Evolutionary conservation across 1,140 invertebrate genomes (phyloP).

Genomic region (Heliconius hewitsoni): DNA sequence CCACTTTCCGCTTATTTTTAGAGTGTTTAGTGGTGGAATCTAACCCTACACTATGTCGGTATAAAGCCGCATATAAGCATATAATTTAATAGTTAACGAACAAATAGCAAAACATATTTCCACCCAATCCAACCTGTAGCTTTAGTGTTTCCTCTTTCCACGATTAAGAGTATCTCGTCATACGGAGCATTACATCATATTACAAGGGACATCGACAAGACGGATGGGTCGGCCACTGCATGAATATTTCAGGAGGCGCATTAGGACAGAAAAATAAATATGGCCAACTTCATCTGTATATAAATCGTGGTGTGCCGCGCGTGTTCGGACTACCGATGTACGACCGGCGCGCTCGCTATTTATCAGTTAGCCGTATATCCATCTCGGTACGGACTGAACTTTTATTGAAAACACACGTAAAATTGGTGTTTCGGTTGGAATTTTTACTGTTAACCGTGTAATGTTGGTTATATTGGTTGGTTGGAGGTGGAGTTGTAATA

Average conservation of each 20-base stretch:
- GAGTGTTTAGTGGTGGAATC: not conserved
- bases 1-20: not conserved
- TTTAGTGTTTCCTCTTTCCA: conserved; percentile 1
- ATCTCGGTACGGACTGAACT: conserved; percentile 54
- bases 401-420: conserved; percentile 52
- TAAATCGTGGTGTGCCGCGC: conserved; percentile 68
- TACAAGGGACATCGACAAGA: conserved; percentile 68
- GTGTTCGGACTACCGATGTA: conserved; percentile 65
- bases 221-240: conserved; percentile 66
- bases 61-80: no score
- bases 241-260: conserved; percentile 78
- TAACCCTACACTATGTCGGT: not conserved
- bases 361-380: conserved; percentile 63
- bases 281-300: conserved; percentile 72
- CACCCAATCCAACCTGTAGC: not conserved
- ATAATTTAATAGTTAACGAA: not conserved
- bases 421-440: not conserved
- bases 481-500: no score
- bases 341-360: conserved; percentile 54
- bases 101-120: not conserved
- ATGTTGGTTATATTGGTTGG: no score
- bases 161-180: conserved; percentile 24
- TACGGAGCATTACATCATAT: conserved; percentile 55
- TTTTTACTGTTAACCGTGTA: not conserved
- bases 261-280: conserved; percentile 78